Base-by-base conservation (phyloP, 1,140 invertebrate genomes). In the Solen grandis region DNA sequence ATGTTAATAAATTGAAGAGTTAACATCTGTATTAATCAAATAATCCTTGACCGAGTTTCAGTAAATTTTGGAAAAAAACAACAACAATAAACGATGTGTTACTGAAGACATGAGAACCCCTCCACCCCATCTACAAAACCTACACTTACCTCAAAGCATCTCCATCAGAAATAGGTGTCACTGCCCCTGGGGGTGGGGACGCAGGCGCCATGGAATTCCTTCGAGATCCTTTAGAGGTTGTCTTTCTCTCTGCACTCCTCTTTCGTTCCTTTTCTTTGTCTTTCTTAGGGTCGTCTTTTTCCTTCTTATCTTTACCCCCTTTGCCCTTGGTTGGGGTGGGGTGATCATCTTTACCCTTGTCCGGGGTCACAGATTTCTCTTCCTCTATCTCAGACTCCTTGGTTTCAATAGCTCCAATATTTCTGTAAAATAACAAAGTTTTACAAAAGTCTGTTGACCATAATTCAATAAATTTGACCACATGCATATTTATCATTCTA, bases 371-470 rank as follows among this genome's bases (percentile, higher is more conserved):
- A 10, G 88, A 86, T 63, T 90, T 90, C 66, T 91, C 88, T 60
- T 91, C 90, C 33, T 91, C 92, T 29, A 66, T 60, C 41, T 91
- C 91, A 8, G 78, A 65, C 57, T 90, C 90, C 74, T 90, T 89
- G 16, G 84, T 90, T 19, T 92, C 91, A 29, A 90, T 86, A 10
- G 86, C 31, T 22, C 85, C 85, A 69, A 91, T 82, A 77, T 92
- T 91, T 60, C 91, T 92, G 73, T 59, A 83, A 66, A 72, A 38
- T 66, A 41, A 62, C 25, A 65, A 25, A 78, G 4, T 29, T n/a
- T n/a, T n/a, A n/a, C n/a, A n/a, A n/a, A n/a, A n/a, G n/a, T n/a
- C n/a, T n/a, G n/a, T n/a, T n/a, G n/a, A n/a, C n/a, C n/a, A n/a
- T n/a, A n/a, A n/a, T n/a, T n/a, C n/a, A n/a, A n/a, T n/a, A n/a